Percentiles rank a stretch among this genome's conserved stretches.
phyloP scores from a whole-genome alignment of 2,888 invertebrate genomes.

The Notodonta ziczac region DNA sequence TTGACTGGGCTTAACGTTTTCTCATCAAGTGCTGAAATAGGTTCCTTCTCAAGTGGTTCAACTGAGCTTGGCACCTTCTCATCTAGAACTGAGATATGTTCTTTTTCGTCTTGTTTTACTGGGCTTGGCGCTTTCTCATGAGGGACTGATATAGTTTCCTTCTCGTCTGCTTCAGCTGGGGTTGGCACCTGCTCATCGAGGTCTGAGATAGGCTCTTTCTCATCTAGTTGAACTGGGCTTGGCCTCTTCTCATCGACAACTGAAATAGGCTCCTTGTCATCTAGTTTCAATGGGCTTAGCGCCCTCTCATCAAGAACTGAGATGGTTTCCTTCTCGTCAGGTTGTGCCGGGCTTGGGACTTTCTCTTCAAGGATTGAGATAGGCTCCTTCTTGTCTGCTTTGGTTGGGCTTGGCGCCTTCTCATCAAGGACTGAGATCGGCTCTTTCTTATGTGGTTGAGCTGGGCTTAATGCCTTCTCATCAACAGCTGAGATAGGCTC shows the following conservation, averaged over 20 bases:
- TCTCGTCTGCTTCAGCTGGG: slow-evolving; percentile 4
- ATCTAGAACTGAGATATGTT: slow-evolving; percentile 11
- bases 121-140: slow-evolving; percentile 14
- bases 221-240: slow-evolving; percentile 6
- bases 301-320: slow-evolving; percentile 15
- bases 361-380: slow-evolving; percentile 18
- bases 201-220: background rate
- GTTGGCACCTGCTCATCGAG: slow-evolving; percentile 5
- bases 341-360: slow-evolving; percentile 9
- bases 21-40: slow-evolving; percentile 10
- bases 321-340: slow-evolving; percentile 10
- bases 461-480: slow-evolving; percentile 9
- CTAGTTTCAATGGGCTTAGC: slow-evolving; percentile 11
- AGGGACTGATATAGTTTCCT: slow-evolving; percentile 14
- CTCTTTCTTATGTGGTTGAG: slow-evolving; percentile 4
- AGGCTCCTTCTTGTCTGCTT: slow-evolving; percentile 9
- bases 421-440: slow-evolving; percentile 9
- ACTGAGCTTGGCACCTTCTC: slow-evolving; percentile 11
- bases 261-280: slow-evolving; percentile 22
- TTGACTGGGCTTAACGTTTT: slow-evolving; percentile 14
- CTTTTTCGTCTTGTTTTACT: slow-evolving; percentile 15
- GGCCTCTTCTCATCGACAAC: slow-evolving; percentile 12
- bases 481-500: slow-evolving; percentile 2
- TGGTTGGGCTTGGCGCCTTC: slow-evolving; percentile 14
- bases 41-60: slow-evolving; percentile 10